Conservation (phyloP, 2,888 invertebrate species). For the Zygogramma bicolorata region DNA sequence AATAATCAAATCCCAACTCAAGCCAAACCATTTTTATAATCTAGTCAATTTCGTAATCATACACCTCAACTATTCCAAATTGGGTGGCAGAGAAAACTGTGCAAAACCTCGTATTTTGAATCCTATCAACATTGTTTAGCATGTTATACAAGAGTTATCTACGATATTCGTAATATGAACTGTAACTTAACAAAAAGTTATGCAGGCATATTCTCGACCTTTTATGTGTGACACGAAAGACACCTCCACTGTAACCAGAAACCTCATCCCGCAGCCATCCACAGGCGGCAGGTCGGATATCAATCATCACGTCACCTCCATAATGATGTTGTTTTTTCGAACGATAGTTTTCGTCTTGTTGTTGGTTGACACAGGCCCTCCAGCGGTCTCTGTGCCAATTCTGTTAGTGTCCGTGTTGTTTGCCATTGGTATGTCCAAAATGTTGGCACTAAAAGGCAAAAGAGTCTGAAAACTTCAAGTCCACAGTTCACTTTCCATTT, state of each 20-base stretch:
- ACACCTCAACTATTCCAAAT: background rate
- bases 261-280: conserved; percentile 40
- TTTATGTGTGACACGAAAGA: conserved; percentile 38
- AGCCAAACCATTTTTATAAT: background rate
- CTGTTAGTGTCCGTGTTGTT: conserved; percentile 60
- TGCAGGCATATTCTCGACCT: conserved; percentile 42
- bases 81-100: conserved; percentile 37
- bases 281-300: conserved; percentile 36
- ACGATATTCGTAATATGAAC: conserved; percentile 42
- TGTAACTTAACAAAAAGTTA: conserved; percentile 42
- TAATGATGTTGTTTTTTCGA: conserved; percentile 70
- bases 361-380: conserved; percentile 43
- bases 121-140: conserved; percentile 36
- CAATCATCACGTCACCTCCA: conserved; percentile 74
- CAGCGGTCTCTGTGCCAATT: conserved; percentile 55
- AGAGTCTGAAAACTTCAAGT: background rate
- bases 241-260: conserved; percentile 41
- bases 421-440: conserved; percentile 65
- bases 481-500: no score
- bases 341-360: conserved; percentile 67
- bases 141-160: conserved; percentile 43
- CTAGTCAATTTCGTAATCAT: background rate
- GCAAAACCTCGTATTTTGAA: conserved; percentile 29
- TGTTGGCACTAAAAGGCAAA: conserved; percentile 64
- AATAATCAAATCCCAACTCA: background rate